These are phyloP conservation scores for Chamaea fasciata DNA, from an alignment of 2,113 vertebrate genomes.

Conservation along the genomic window DNA sequence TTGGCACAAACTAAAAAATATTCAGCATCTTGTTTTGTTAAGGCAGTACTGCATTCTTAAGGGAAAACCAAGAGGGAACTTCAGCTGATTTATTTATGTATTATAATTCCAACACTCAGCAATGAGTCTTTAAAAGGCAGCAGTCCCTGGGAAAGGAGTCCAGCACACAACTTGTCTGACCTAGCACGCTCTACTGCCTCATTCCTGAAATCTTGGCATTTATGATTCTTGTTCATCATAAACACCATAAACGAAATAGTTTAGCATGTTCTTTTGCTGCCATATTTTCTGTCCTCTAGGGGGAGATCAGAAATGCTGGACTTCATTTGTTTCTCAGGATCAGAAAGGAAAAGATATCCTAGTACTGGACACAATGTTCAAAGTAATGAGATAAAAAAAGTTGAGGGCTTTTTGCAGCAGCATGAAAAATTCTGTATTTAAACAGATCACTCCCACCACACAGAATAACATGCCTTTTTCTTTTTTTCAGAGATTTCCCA, in stretches of 20 bases:
- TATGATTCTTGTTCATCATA: neutral
- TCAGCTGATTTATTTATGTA: neutral
- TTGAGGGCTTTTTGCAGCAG: neutral
- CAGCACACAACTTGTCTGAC: neutral
- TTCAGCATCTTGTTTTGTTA: neutral
- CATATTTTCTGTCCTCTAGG: neutral
- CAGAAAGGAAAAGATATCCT: neutral
- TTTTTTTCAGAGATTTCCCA: constrained; percentile 70
- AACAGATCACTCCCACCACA: constrained; percentile 48
- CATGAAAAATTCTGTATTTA: constrained; percentile 10
- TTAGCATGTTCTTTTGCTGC: neutral
- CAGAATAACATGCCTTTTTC: constrained; percentile 60
- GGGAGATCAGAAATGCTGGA: neutral
- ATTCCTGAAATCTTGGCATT: neutral
- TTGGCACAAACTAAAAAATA: neutral
- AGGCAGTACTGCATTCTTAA: neutral
- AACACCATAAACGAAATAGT: neutral
- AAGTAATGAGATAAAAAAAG: neutral
- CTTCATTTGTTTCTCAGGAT: neutral
- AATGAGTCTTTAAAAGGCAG: neutral
- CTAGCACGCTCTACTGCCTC: neutral
- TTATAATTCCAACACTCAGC: neutral
- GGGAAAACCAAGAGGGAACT: neutral
- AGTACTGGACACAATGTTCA: neutral
- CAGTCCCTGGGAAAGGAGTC: neutral